Evolutionary conservation across 1,140 invertebrate species (phyloP).

Genomic region (Kradibia gibbosae): DNA sequence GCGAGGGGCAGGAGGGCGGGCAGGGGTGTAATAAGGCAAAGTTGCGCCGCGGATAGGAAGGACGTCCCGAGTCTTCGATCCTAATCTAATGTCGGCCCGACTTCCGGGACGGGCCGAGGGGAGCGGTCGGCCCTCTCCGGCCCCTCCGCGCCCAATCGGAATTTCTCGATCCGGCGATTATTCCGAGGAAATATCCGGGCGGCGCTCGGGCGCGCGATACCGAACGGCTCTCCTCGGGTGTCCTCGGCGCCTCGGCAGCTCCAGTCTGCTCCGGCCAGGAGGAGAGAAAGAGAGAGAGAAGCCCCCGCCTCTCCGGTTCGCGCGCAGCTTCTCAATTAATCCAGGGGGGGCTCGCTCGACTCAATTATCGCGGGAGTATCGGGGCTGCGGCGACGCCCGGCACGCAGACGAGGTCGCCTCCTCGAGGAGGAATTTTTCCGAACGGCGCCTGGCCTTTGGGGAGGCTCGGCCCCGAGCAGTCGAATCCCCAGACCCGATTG

Average conservation of each 20-base stretch:
- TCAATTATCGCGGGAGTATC: constrained; percentile 2
- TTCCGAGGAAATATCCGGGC: constrained; percentile 63
- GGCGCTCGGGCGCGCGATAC: constrained; percentile 49
- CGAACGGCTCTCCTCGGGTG: constrained; percentile 19
- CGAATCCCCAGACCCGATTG: background rate
- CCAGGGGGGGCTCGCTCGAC: constrained; percentile 15
- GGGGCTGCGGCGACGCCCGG: background rate
- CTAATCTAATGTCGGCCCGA: constrained; percentile 41
- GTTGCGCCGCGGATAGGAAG: constrained; percentile 7
- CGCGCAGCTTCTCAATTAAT: constrained; percentile 50
- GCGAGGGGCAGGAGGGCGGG: too few species aligned
- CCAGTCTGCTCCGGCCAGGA: background rate
- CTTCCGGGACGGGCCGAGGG: constrained; percentile 53
- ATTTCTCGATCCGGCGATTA: constrained; percentile 60
- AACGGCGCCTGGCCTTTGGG: too few species aligned
- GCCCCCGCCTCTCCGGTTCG: constrained; percentile 41
- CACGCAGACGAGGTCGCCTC: too few species aligned
- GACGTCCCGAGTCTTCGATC: background rate
- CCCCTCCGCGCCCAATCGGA: constrained; percentile 25
- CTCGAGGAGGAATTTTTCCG: background rate
- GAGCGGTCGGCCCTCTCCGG: constrained; percentile 18
- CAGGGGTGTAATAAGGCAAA: background rate
- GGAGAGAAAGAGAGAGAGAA: too few species aligned
- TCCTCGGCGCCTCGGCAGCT: constrained; percentile 26
- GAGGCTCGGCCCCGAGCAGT: too few species aligned